Evolutionary conservation across 2,113 vertebrate species (phyloP), one percentile per base, ranked within the genome.

Genomic region (Corynorhinus townsendii): DNA sequence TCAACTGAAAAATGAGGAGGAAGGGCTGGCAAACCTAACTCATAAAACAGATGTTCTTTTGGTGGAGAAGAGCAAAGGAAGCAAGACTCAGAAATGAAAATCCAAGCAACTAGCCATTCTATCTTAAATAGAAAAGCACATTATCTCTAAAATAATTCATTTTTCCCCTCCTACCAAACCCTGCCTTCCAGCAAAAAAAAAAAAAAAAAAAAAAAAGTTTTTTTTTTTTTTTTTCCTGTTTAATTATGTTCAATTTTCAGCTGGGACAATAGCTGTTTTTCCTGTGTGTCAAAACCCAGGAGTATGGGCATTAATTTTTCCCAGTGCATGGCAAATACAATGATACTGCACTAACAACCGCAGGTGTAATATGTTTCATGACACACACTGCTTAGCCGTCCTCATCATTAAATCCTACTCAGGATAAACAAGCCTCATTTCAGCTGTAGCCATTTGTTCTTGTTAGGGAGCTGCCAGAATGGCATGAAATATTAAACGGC

Each of bases 1-100:
- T 98, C 96, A 97, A 89, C 93, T 94, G 96, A 95, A 97, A 97
- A 96, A 94, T 94, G 96, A 97, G 91, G 96, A 97, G 94, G 97
- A 94, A 97, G 93, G 68, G 52, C 95, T 97, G 95, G 89, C 90
- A 97, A 76, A 95, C 94, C 64, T 38, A 84, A 71, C 90, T 95
- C 66, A 52, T 86, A 81, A 97, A 98, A 97, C 93, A 97, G 92
- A 97, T 96, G 62, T 95, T 95, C 90, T 94, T 93, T 97, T 84
- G 88, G 62, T 88, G 93, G 77, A 95, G 92, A 97, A 96, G 91
- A 96, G 91, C 62, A 59, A 89, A 59, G 95, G 69, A 88, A 88
- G n/a, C 66, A 84, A 93, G 82, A n/a, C 45, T 81, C 15, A 62
- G 96, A 96, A 97, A 14, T 77, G 1, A 77, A 95, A 77, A 69